These are phyloP conservation scores for Lethrus apterus DNA, from an alignment of 1,140 invertebrate genomes.

Conservation along the genomic window DNA sequence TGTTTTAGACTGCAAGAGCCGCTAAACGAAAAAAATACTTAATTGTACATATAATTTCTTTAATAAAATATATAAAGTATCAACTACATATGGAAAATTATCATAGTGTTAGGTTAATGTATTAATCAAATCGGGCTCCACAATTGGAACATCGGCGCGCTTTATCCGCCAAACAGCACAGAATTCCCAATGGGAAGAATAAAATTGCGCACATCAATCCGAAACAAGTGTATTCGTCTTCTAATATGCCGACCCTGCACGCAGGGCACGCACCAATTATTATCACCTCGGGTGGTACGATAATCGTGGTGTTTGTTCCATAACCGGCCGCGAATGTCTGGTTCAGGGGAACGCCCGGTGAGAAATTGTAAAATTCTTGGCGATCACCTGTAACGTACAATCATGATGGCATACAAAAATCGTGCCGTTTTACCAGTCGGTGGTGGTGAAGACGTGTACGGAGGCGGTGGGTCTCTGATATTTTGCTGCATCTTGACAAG, in stretches of 20 bases:
- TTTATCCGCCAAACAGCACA: constrained; percentile 72
- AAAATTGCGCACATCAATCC: constrained; percentile 77
- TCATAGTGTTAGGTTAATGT: constrained; percentile 6
- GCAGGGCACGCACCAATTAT: constrained; percentile 74
- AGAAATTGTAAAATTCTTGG: constrained; percentile 15
- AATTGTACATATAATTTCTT: neutral
- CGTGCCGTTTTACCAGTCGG: neutral
- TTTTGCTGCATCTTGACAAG: no score
- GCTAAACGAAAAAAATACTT: constrained; percentile 19
- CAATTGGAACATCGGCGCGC: constrained; percentile 77
- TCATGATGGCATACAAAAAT: neutral
- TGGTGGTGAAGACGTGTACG: neutral
- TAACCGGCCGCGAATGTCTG: constrained; percentile 26
- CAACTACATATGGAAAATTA: neutral
- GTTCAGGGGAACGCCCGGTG: constrained; percentile 10
- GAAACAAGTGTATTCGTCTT: constrained; percentile 76
- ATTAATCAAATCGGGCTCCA: constrained; percentile 67
- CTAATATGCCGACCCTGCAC: constrained; percentile 73
- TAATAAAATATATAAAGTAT: neutral
- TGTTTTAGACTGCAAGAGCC: constrained; percentile 65
- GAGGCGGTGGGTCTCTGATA: neutral
- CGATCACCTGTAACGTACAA: constrained; percentile 17
- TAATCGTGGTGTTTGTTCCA: constrained; percentile 30
- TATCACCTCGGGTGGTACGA: constrained; percentile 54
- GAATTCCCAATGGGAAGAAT: constrained; percentile 76